Evolutionary conservation across 2,888 invertebrate species (phyloP), one percentile per base, ranked within the genome.

Genomic region (Fissipunctia ypsillon): DNA sequence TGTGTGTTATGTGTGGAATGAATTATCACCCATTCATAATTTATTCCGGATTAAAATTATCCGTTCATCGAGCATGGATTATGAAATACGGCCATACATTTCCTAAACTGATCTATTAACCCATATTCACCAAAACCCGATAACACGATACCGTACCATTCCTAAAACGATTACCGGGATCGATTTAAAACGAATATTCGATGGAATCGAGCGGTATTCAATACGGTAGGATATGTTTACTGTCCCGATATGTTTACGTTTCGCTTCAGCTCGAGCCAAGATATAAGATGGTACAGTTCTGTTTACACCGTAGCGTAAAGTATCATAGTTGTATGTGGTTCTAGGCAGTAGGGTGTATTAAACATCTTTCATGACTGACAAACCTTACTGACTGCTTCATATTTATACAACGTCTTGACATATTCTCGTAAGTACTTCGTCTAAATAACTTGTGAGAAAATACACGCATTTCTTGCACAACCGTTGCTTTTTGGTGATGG

Each of bases 161-260:
- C 10, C 14, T 81, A 77, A 81, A 77, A 45, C 50, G 43, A 79
- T 82, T 81, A 65, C n/a, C 41, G 76, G 25, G 43, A 78, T 78
- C 77, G 69, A 61, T 78, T 76, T 69, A n/a, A 66, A 78, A n/a
- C n/a, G 50, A 66, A 69, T 81, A 76, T 69, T 65, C 56, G 60
- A 45, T 69, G 25, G 76, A 56, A 76, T 57, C 61, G 75, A 31
- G 28, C 31, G 19, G 28, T 65, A 78, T 67, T 45, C 35, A 52
- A 52, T 56, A 61, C 25, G 54, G 57, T 0, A 56, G 38, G n/a
- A 69, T 38, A 43, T 80, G 57, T 75, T 75, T 73, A 73, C 75
- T 38, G 52, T 52, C 28, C 31, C 74, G 59, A 54, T 80, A 60
- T 75, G 38, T 80, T 76, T 81, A 54, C 31, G 45, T 74, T 74